A percentile compares a stretch with the other conserved stretches of the same genome.
Conservation (phyloP, 2,888 invertebrate species). For the Polyommatus icarus region DNA sequence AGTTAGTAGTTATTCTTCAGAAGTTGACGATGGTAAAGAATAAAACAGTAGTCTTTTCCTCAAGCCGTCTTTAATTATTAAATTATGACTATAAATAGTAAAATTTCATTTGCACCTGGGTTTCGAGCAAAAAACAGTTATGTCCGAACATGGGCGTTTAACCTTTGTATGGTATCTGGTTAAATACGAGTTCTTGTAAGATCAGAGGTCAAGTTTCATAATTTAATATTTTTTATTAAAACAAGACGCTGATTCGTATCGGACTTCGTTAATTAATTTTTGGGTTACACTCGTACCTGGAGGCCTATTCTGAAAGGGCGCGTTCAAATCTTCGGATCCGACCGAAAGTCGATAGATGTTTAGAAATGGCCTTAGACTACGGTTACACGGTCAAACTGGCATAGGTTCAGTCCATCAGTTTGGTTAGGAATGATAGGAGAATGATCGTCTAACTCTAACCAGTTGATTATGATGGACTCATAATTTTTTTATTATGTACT, state of each 20-base stretch:
- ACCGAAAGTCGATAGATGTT: no score
- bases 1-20: no score
- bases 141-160: conserved; percentile 24
- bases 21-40: neutral
- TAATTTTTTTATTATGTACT: no score
- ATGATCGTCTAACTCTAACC: no score
- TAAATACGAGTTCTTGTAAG: conserved; percentile 26
- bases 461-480: no score
- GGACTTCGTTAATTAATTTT: neutral
- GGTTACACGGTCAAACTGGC: no score
- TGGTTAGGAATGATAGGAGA: no score
- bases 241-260: neutral
- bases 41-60: neutral
- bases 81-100: conserved; percentile 20
- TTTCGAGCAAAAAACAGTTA: conserved; percentile 21
- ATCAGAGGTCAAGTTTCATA: conserved; percentile 8
- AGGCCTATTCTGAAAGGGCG: no score
- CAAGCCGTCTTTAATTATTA: neutral
- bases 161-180: conserved; percentile 1
- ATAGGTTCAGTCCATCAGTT: no score
- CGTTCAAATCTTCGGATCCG: no score
- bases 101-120: neutral
- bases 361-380: no score
- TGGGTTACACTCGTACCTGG: neutral
- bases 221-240: conserved; percentile 11